Evolutionary conservation across 92 coral and sea anemone genomes (phyloP).

Genomic region (Porites cylindrica): DNA sequence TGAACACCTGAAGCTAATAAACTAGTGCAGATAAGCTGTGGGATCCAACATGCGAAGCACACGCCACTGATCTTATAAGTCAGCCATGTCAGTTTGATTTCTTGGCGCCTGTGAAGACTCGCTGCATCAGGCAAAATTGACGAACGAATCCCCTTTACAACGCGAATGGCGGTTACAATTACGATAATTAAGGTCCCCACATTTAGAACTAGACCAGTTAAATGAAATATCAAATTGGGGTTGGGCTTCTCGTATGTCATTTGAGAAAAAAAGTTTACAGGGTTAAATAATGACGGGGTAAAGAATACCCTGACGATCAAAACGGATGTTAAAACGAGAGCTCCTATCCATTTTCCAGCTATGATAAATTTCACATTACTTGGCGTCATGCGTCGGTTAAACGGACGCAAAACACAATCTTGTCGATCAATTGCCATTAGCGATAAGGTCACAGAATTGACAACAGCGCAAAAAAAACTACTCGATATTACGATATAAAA

Average conservation of each 20-base stretch:
- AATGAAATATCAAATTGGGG: not conserved
- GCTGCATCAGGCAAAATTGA: not conserved
- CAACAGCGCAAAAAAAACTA: not conserved
- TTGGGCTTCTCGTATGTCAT: not conserved
- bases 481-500: not conserved
- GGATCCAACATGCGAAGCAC: not conserved
- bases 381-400: constrained; percentile 3
- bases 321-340: not conserved
- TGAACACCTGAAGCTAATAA: not conserved
- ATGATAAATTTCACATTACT: not conserved
- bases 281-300: not conserved
- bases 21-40: too few relatives aligned
- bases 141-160: not conserved
- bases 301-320: not conserved
- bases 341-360: not conserved
- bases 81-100: not conserved
- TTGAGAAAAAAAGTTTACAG: not conserved
- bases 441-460: not conserved
- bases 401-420: constrained; percentile 20
- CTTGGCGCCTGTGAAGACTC: not conserved
- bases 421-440: constrained; percentile 24
- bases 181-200: not conserved
- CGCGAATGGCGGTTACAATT: not conserved
- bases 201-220: not conserved
- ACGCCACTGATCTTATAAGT: constrained; percentile 5